Evolutionary conservation across 1,140 invertebrate species (phyloP), one percentile per base, ranked within the genome.

Genomic region (Drosophila kepulauana): DNA sequence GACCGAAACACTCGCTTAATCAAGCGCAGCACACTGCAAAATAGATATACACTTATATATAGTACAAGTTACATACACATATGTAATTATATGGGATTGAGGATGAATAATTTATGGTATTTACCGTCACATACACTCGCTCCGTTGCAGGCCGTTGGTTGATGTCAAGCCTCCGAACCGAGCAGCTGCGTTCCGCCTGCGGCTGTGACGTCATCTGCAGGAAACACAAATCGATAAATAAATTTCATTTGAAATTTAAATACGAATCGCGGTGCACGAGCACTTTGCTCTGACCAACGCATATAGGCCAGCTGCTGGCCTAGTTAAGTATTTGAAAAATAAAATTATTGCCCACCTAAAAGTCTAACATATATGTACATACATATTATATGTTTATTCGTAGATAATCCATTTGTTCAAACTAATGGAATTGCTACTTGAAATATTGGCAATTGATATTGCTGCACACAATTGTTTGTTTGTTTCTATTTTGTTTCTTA

Each of bases 141-240:
- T 68, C 28, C 64, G 49, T 78, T 59, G 33, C 46, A 52, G 46
- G 54, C 49, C 35, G 38, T 59, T 33, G 52, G 38, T 59, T 33
- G 52, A 52, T 59, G 51, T 54, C 56, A 41, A 71, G 72, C 67
- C 75, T 66, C 75, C 64, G 20, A 61, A 69, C 20, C 35, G 33
- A 43, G 52, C 79, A 81, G 67, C 66, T 81, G 69, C 56, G 33
- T 33, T 30, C 15, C 48, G 45, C 56, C 64, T 68, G 79, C 63
- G 61, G 78, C 85, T 63, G 65, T 84, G 84, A 78, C 81, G 84
- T 88, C 84, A 88, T 89, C 84, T 88, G 43, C 51, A 66, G 48
- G 13, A 67, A 61, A 8, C 41, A 35, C 20, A 65, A 59, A 66
- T 61, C 59, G 10, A 72, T 71, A 63, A 28, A 52, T 49, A 58